phyloP scores from a whole-genome alignment of 2,113 vertebrate species.

The Puma concolor region DNA sequence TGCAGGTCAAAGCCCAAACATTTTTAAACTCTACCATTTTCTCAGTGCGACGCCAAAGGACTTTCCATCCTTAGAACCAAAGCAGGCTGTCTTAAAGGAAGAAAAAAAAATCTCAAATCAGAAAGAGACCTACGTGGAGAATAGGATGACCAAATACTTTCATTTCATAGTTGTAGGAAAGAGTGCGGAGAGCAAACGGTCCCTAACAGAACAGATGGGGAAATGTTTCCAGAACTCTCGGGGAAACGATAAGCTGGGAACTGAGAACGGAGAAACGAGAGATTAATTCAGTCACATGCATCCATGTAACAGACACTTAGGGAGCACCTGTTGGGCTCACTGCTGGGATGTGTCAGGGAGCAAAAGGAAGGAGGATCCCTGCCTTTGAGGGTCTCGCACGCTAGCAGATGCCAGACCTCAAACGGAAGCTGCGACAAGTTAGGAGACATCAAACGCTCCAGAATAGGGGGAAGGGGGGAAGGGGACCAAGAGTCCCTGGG shows the following conservation, averaged over 20 bases:
- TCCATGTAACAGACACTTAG: too few relatives aligned
- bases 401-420: too few relatives aligned
- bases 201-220: background rate
- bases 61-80: background rate
- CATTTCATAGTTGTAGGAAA: too few relatives aligned
- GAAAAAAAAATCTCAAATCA: background rate
- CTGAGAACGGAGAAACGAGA: background rate
- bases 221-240: background rate
- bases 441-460: background rate
- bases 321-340: background rate
- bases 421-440: rapidly evolving
- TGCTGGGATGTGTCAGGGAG: rapidly evolving
- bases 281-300: rapidly evolving
- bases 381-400: too few relatives aligned
- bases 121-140: background rate
- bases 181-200: background rate
- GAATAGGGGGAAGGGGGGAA: rapidly evolving
- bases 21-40: background rate
- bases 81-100: background rate
- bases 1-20: background rate
- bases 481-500: background rate
- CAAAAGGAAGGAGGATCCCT: background rate
- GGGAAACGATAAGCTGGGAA: background rate
- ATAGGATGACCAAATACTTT: background rate
- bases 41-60: background rate